These are phyloP conservation scores for Chirona hameri DNA, from an alignment of 2,888 invertebrate species.

Conservation along the genomic window DNA sequence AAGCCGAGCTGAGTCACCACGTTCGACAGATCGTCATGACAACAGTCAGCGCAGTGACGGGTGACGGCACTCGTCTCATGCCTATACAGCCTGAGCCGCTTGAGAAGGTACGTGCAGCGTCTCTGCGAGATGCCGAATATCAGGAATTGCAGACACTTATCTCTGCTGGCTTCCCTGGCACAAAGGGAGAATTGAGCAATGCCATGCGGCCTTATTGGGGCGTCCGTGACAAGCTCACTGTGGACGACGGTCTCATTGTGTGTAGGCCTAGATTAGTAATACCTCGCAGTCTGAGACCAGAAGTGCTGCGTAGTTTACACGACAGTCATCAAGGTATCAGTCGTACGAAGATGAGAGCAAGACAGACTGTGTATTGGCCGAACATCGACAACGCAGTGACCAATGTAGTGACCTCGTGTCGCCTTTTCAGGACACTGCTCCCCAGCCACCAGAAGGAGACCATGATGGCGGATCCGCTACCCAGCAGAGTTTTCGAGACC, in stretches of 20 bases:
- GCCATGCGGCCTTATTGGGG: background rate
- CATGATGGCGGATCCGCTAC: background rate
- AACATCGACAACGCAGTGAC: background rate
- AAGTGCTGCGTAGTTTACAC: background rate
- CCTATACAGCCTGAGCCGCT: background rate
- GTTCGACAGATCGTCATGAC: background rate
- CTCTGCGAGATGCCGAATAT: background rate
- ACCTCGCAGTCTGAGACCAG: background rate
- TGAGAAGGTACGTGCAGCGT: background rate
- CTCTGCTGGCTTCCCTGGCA: background rate
- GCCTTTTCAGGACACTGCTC: background rate
- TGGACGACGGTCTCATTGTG: background rate
- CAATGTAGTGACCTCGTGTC: background rate
- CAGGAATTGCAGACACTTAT: background rate
- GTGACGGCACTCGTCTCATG: background rate
- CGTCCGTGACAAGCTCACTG: background rate
- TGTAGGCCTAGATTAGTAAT: background rate
- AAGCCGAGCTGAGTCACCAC: background rate
- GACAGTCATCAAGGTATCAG: background rate
- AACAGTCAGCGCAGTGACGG: background rate
- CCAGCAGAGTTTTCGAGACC: background rate
- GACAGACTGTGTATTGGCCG: background rate
- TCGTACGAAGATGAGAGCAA: background rate
- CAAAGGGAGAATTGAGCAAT: background rate
- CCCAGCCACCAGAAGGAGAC: background rate